A percentile compares a stretch with the other conserved stretches of the same genome.
Evolutionary conservation across 2,888 invertebrate genomes (phyloP).

Genomic region (Sialis lutaria): DNA sequence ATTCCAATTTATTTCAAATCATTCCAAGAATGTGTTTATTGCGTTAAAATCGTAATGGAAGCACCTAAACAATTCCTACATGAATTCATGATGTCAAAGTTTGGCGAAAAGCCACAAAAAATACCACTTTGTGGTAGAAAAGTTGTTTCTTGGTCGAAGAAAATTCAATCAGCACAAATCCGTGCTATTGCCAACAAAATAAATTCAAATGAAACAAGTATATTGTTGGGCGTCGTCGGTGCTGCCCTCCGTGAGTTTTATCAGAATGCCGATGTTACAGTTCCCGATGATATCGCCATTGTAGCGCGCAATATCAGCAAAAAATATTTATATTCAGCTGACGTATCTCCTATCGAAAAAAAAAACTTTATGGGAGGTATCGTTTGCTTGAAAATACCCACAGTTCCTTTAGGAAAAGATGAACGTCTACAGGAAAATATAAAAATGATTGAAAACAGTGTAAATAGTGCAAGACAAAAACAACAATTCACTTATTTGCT

Average conservation of each 20-base stretch:
- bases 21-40: constrained; percentile 24
- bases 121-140: constrained; percentile 53
- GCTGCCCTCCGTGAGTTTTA: constrained; percentile 48
- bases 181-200: constrained; percentile 38
- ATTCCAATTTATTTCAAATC: constrained; percentile 27
- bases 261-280: constrained; percentile 27
- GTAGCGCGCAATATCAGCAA: constrained; percentile 38
- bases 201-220: constrained; percentile 43
- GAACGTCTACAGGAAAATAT: constrained; percentile 18
- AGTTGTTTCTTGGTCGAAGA: constrained; percentile 53
- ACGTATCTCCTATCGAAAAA: constrained; percentile 22
- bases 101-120: constrained; percentile 35
- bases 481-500: constrained; percentile 35
- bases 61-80: constrained; percentile 34
- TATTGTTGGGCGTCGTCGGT: constrained; percentile 42
- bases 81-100: constrained; percentile 38
- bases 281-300: constrained; percentile 40
- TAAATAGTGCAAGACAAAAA: constrained; percentile 24
- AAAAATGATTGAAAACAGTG: constrained; percentile 24
- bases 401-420: constrained; percentile 24
- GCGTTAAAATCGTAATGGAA: constrained; percentile 23
- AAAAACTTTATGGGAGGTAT: constrained; percentile 34
- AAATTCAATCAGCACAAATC: constrained; percentile 36
- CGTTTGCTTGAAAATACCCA: constrained; percentile 45
- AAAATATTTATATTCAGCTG: constrained; percentile 34